Evolutionary conservation across 1,140 invertebrate genomes (phyloP).

Genomic region (Drosophila sp.): DNA sequence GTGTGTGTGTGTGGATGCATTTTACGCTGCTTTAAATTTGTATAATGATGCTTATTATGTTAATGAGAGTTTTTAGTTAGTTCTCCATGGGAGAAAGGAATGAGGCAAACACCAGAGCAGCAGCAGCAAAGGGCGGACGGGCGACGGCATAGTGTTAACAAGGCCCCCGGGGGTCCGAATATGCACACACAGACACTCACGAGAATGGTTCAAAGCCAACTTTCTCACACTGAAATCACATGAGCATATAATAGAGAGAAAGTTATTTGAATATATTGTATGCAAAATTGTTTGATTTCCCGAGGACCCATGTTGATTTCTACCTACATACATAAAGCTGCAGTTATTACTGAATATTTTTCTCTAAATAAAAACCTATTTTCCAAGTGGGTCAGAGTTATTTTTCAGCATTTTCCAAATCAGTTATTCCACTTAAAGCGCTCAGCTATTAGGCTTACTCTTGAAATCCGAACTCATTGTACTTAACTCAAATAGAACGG

Average conservation of each 20-base stretch:
- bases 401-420: no score
- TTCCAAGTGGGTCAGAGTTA: no score
- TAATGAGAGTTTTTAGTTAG: constrained; percentile 59
- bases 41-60: constrained; percentile 68
- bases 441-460: no score
- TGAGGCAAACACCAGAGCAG: neutral
- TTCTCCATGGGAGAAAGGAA: constrained; percentile 14
- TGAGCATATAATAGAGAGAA: neutral
- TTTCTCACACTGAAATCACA: neutral
- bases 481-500: no score
- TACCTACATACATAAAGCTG: neutral
- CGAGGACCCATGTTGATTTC: neutral
- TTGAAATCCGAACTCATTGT: no score
- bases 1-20: constrained; percentile 34
- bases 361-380: no score
- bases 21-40: constrained; percentile 63
- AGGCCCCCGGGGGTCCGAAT: constrained; percentile 20
- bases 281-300: no score
- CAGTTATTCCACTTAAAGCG: no score
- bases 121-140: neutral
- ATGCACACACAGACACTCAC: neutral
- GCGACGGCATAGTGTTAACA: constrained; percentile 21
- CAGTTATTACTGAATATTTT: neutral
- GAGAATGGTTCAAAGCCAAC: neutral
- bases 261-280: neutral